Evolutionary conservation across 1,140 invertebrate species (phyloP).

Genomic region (Anthonomus grandis): DNA sequence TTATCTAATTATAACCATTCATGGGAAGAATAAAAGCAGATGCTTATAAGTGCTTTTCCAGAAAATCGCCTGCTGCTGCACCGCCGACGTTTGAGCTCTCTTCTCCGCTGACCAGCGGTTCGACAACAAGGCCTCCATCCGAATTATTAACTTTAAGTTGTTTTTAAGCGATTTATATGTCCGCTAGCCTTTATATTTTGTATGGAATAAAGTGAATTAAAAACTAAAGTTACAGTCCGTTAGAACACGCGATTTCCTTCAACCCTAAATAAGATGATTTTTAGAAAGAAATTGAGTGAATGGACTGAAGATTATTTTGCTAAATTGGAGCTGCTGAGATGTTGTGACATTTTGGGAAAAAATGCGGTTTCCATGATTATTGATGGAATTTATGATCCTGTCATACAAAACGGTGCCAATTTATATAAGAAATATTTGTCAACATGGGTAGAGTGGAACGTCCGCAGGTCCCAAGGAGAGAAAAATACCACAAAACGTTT

Average conservation of each 20-base stretch:
- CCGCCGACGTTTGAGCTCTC: too few species aligned
- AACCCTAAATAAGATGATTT: conserved; percentile 13
- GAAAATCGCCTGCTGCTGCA: conserved; percentile 15
- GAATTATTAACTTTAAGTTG: too few species aligned
- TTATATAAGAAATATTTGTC: conserved; percentile 25
- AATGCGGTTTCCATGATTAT: conserved; percentile 17
- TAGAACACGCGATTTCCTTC: too few species aligned
- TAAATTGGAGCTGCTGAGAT: conserved; percentile 10
- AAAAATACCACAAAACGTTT: not conserved
- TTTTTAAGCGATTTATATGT: too few species aligned
- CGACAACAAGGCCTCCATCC: too few species aligned
- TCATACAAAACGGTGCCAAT: conserved; percentile 13
- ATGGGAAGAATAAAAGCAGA: conserved; percentile 14
- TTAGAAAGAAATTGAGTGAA: conserved; percentile 1
- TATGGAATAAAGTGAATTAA: too few species aligned
- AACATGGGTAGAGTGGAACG: not conserved
- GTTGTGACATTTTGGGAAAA: conserved; percentile 15
- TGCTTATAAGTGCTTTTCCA: conserved; percentile 15
- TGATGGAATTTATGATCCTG: conserved; percentile 13
- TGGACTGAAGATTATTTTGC: conserved; percentile 15
- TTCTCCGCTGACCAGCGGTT: too few species aligned
- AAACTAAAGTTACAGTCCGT: too few species aligned
- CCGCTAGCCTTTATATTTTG: too few species aligned
- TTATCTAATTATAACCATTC: conserved; percentile 13
- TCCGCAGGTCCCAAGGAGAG: not conserved